Base-by-base conservation (phyloP, 2,888 invertebrate genomes). In the Acleris holmiana region DNA sequence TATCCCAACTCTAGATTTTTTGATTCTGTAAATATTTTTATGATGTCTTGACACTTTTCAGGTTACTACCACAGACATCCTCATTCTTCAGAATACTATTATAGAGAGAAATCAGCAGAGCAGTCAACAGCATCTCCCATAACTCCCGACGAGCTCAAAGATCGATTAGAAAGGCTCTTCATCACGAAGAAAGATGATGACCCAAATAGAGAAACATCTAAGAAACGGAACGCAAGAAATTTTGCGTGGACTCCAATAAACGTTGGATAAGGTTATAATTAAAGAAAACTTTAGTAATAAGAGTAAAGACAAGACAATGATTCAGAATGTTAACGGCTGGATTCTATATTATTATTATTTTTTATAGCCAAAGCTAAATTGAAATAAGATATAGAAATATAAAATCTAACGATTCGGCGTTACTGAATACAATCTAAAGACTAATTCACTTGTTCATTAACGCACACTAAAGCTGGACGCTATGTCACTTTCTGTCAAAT, bases 131-230 rank as follows among this genome's bases (percentile, higher is more conserved):
- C 89, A 0, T 73, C 86, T 0, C 91, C 93, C 0, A 88, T 90
- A 54, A 87, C 94, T 1, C 93, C 94, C 0, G 90, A 87, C n/a
- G 94, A 94, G 73, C 78, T 93, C 0, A 83, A 90, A 55, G 91
- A 93, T 46, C 84, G 94, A 66, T 81, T 93, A 49, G 88, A 91
- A 68, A 86, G 90, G 69, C 79, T 94, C 0, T 93, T 93, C 47
- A 81, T 92, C 15, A 90, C 93, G 0, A 93, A 93, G 61, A 91
- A 92, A 61, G 79, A 76, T 15, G 69, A 63, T 1, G 85, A 85
- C 4, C 69, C 76, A 2, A 77, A 73, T 25, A 69, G 56, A 58
- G 68, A 71, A 35, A 67, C 68, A 13, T 44, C 65, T 5, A 89
- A 86, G 66, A 76, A 84, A 0, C 80, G 91, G n/a, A 88, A 87